Conservation (phyloP, 2,797 vertebrate species). For the Crocidura indochinensis region DNA sequence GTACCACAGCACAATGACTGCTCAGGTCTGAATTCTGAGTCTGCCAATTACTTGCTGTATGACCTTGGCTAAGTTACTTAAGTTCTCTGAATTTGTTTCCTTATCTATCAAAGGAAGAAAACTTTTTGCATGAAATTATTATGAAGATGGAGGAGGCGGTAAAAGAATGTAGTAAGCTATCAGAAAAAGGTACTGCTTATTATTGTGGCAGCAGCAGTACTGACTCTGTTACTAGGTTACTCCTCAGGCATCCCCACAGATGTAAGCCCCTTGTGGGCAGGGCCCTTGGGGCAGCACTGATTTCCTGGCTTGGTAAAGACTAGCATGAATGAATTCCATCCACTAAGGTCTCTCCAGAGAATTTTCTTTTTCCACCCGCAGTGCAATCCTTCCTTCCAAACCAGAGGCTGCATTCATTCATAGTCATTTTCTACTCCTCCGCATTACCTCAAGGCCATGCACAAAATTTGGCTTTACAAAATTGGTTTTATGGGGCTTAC, state of each 20-base stretch:
- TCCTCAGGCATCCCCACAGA: not conserved
- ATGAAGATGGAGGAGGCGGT: not conserved
- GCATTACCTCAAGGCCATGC: slow-evolving; percentile 15
- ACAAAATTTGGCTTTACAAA: slow-evolving; percentile 15
- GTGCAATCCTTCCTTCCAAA: slow-evolving; percentile 67
- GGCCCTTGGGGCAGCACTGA: not conserved
- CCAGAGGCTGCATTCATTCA: slow-evolving; percentile 55
- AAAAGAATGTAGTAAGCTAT: not conserved
- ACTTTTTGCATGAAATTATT: not conserved
- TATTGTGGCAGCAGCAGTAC: fast-evolving
- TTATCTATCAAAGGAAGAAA: not conserved
- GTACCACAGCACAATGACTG: not conserved
- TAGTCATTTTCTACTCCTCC: slow-evolving; percentile 40
- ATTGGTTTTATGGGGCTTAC: slow-evolving; percentile 21
- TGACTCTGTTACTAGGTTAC: not conserved
- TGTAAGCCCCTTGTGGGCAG: not conserved
- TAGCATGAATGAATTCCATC: slow-evolving; percentile 71
- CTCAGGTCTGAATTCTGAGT: slow-evolving; percentile 20
- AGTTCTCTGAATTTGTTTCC: slow-evolving; percentile 3
- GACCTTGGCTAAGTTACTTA: not conserved
- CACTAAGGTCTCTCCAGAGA: slow-evolving; percentile 59
- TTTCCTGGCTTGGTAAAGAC: slow-evolving; percentile 45
- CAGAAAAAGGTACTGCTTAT: not conserved
- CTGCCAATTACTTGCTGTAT: not conserved
- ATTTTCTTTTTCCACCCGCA: slow-evolving; percentile 68